A percentile compares a stretch with the other conserved stretches of the same genome.
phyloP scores from a whole-genome alignment of 1,140 invertebrate species.

The Stenopsyche tienmushanensis region DNA sequence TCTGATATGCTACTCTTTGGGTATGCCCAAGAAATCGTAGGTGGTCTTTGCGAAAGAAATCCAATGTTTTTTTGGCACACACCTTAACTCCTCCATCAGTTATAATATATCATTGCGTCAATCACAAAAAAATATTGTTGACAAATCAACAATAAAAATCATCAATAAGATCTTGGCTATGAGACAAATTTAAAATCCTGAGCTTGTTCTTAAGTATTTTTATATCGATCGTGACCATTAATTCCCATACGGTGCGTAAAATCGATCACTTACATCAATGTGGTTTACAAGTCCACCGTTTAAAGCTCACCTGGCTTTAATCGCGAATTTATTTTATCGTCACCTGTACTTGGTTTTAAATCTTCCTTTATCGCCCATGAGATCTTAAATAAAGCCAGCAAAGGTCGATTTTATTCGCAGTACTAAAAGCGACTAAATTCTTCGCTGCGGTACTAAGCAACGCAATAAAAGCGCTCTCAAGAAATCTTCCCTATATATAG shows the following conservation, averaged over 20 bases:
- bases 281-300: neutral
- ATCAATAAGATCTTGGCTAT: neutral
- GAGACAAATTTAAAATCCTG: neutral
- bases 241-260: neutral
- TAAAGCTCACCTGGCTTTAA: neutral
- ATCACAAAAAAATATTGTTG: neutral
- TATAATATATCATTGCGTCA: neutral
- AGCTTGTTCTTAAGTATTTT: neutral
- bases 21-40: neutral
- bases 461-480: neutral
- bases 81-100: neutral
- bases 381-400: slow-evolving; percentile 10
- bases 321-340: slow-evolving; percentile 12
- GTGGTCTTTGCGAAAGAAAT: no score
- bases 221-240: neutral
- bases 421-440: neutral
- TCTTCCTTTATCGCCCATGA: neutral
- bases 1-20: neutral
- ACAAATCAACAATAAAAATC: neutral
- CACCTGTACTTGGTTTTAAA: slow-evolving; percentile 14
- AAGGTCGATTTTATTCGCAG: slow-evolving; percentile 5
- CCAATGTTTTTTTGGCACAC: no score
- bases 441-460: neutral
- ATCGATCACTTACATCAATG: neutral
- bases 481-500: neutral